These are phyloP conservation scores for Cyanistes caeruleus DNA, from an alignment of 2,113 vertebrate species.

Conservation along the genomic window DNA sequence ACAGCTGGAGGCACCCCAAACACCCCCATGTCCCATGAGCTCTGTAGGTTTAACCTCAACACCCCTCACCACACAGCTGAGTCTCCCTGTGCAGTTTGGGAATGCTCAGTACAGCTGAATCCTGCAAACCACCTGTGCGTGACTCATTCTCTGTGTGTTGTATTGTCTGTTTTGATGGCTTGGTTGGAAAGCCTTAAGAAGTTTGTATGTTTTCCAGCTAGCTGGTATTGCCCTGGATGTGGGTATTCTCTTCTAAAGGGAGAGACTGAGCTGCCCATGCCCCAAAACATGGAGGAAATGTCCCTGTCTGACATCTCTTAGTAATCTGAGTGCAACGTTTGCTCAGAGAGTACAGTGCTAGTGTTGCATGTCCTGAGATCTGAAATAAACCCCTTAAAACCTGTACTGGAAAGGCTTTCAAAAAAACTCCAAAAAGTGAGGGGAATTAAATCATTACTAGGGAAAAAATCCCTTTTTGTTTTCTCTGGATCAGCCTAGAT, in stretches of 20 bases:
- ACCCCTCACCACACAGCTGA: background rate
- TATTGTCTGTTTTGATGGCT: background rate
- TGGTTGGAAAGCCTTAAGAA: background rate
- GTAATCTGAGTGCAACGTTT: background rate
- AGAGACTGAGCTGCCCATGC: background rate
- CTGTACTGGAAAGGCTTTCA: background rate
- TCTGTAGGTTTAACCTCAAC: accelerated
- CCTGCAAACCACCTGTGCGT: background rate
- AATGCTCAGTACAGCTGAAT: background rate
- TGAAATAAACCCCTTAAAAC: background rate
- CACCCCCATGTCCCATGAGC: background rate
- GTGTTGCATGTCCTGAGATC: background rate
- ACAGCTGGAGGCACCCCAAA: background rate
- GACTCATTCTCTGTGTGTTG: background rate
- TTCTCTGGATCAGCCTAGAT: background rate
- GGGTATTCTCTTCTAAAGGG: background rate
- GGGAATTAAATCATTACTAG: background rate
- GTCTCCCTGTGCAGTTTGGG: background rate
- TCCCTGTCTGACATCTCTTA: background rate
- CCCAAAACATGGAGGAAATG: background rate
- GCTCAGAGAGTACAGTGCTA: background rate
- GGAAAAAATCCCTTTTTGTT: background rate
- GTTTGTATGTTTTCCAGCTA: background rate
- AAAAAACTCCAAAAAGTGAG: background rate
- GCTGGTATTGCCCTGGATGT: background rate